Evolutionary conservation across 1,140 invertebrate species (phyloP).

Genomic region (Diorhabda elongata): DNA sequence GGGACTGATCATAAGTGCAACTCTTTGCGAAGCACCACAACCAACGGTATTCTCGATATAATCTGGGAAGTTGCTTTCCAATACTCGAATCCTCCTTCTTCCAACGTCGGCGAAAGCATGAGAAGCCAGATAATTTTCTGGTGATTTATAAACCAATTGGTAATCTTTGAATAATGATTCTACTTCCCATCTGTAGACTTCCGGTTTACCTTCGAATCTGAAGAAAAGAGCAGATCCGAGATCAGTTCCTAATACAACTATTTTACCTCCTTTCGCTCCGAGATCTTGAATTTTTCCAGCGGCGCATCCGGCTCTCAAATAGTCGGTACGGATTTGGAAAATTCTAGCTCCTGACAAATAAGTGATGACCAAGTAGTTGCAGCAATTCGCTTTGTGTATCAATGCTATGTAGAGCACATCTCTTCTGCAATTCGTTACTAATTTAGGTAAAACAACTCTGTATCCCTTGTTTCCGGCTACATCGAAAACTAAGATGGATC

Average conservation of each 20-base stretch:
- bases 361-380: conserved; percentile 55
- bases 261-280: conserved; percentile 52
- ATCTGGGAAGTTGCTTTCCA: conserved; percentile 62
- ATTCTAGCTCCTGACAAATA: conserved; percentile 54
- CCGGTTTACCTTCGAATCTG: conserved; percentile 50
- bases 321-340: conserved; percentile 55
- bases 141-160: conserved; percentile 51
- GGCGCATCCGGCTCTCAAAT: conserved; percentile 51
- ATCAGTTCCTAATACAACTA: conserved; percentile 60
- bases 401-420: conserved; percentile 60
- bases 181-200: conserved; percentile 52
- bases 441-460: conserved; percentile 56
- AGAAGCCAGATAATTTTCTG: conserved; percentile 53
- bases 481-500: conserved; percentile 62
- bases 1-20: conserved; percentile 51
- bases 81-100: conserved; percentile 53
- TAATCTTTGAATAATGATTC: conserved; percentile 47
- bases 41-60: conserved; percentile 58
- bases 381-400: conserved; percentile 47
- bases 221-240: conserved; percentile 57
- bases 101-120: conserved; percentile 56
- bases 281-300: conserved; percentile 53
- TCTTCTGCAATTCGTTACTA: conserved; percentile 45
- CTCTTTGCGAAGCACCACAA: conserved; percentile 54
- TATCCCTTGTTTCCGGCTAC: conserved; percentile 55